Evolutionary conservation across 2,113 vertebrate genomes (phyloP).

Genomic region (Clarias batrachus): DNA sequence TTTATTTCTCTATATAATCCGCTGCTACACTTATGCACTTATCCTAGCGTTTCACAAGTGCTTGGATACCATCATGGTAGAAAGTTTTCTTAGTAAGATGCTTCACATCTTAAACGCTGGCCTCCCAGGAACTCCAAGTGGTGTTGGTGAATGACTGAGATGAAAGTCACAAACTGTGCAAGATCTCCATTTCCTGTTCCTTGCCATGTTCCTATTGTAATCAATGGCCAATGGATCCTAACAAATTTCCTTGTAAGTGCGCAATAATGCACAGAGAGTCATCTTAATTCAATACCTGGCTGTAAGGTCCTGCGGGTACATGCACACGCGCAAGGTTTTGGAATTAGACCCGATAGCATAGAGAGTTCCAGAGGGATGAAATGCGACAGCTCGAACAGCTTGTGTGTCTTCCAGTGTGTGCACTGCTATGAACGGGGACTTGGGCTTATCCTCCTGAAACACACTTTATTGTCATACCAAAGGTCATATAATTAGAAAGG

Average conservation of each 20-base stretch:
- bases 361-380: conserved; percentile 91
- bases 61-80: too few species aligned
- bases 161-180: background rate
- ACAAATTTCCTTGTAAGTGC: background rate
- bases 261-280: background rate
- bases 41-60: too few species aligned
- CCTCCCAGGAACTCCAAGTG: too few species aligned
- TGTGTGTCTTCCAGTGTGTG: conserved; percentile 94
- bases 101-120: too few species aligned
- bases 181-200: background rate
- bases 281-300: conserved; percentile 71
- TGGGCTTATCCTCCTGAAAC: conserved; percentile 78
- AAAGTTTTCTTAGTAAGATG: too few species aligned
- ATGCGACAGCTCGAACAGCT: conserved; percentile 93
- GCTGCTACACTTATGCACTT: too few species aligned
- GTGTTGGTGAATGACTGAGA: background rate
- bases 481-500: background rate
- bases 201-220: background rate
- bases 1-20: too few species aligned
- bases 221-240: background rate
- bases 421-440: conserved; percentile 85
- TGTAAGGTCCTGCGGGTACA: conserved; percentile 83
- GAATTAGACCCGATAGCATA: conserved; percentile 98
- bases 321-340: conserved; percentile 93
- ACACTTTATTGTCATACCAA: conserved; percentile 41